Base-by-base conservation (phyloP, 1,140 invertebrate species). In the Panagrolaimus sp. region DNA sequence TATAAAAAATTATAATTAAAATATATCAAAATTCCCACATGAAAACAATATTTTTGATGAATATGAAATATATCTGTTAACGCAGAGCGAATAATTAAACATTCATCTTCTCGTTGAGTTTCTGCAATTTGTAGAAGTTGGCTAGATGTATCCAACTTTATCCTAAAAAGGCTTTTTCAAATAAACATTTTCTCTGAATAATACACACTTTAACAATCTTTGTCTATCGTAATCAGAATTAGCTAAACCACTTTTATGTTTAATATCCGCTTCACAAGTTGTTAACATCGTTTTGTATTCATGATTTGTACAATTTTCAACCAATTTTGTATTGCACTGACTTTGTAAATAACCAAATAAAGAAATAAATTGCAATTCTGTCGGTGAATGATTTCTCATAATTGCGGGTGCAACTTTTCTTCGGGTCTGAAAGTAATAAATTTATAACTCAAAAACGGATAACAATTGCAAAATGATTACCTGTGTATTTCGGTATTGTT, bases 11-110 rank as follows among this genome's bases (percentile, higher is more conserved):
- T 27, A n/a, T n/a, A 47, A 38, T 25, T n/a, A 11, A 27, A 16
- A 9, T 69, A 20, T 57, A 69, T 47, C n/a, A 43, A 61, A 42
- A 16, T 44, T 47, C 51, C 31, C 47, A 76, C 74, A 45, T 78
- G 72, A 65, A 76, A 68, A 63, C 74, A 76, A 63, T 72, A 78
- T 25, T 78, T 78, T 44, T 75, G 74, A 70, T 76, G 74, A 47
- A 76, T 78, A 9, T 67, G 46, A 65, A 73, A 76, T 46, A 76
- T 76, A 14, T 78, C 72, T 9, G 74, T 75, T 25, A 76, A 63
- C 11, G 47, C 62, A 23, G 74, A 68, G 23, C 74, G 75, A 25
- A 74, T 65, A 45, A 76, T 75, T 27, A 75, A 53, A 48, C 74
- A 76, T 48, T 76, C 74, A 44, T 76, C 71, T 9, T 63, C 66